These are phyloP conservation scores for Abrostola tripartita DNA, from an alignment of 2,888 invertebrate genomes.

Conservation along the genomic window DNA sequence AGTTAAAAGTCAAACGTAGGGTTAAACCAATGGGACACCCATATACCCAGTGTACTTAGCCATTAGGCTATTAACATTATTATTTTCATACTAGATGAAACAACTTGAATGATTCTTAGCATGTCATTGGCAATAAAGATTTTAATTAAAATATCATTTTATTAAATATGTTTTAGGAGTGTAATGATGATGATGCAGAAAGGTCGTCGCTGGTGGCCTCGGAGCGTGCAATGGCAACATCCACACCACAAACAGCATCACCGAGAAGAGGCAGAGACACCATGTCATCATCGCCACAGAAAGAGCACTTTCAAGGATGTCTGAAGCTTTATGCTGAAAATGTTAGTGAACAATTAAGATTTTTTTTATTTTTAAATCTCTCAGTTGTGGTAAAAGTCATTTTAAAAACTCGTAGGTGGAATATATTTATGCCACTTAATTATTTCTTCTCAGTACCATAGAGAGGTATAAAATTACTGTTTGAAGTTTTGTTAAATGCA, in stretches of 20 bases:
- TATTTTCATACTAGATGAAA: too few relatives aligned
- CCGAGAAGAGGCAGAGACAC: constrained; percentile 67
- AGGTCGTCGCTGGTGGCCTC: constrained; percentile 84
- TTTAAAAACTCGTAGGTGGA: too few relatives aligned
- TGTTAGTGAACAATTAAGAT: constrained; percentile 86
- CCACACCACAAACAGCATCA: constrained; percentile 75
- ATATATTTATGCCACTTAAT: too few relatives aligned
- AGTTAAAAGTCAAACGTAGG: too few relatives aligned
- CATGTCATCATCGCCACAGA: constrained; percentile 85
- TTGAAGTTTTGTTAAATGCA: too few relatives aligned
- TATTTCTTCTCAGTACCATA: too few relatives aligned
- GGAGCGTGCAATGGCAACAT: constrained; percentile 77
- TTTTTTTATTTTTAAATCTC: neutral
- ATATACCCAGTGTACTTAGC: too few relatives aligned
- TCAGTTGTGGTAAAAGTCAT: neutral
- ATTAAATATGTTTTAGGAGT: constrained; percentile 66
- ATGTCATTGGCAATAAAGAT: too few relatives aligned
- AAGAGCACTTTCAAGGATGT: constrained; percentile 92
- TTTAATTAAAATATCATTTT: neutral
- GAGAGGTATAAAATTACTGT: too few relatives aligned
- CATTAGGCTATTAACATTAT: too few relatives aligned
- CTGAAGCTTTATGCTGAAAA: constrained; percentile 94
- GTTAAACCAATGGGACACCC: too few relatives aligned
- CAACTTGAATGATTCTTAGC: too few relatives aligned
- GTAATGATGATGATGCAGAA: constrained; percentile 90